Evolutionary conservation across 2,888 invertebrate genomes (phyloP), one percentile per base, ranked within the genome.

Genomic region (Sarcophaga variegata): DNA sequence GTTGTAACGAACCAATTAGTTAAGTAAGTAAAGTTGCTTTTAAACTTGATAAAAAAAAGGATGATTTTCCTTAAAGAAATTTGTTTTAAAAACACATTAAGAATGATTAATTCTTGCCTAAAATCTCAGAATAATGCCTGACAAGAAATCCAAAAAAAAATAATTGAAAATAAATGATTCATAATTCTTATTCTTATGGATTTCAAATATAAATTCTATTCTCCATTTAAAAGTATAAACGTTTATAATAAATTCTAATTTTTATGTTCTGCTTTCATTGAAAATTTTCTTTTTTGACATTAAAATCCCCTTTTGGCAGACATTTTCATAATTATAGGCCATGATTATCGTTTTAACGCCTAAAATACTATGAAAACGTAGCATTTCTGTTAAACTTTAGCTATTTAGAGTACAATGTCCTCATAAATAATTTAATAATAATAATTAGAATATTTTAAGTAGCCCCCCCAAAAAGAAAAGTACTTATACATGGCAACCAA

Each of bases 341-440:
- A 54, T 54, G 17, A 54, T 54, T 54, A 54, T 54, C 54, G 5
- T 54, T 54, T 54, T 54, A 54, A 54, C 54, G 54, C 54, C 54
- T 54, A 54, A 17, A 54, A 54, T 54, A 54, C 12, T 4, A 54
- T 54, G 17, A 54, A 54, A 54, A 54, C 4, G 10, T 14, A 54
- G 12, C 4, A 14, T 54, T 17, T 6, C 12, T 11, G 11, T 71
- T 17, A 69, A 62, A 25, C 70, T 69, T 62, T 47, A 22, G 45
- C 20, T 22, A 70, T 45, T 25, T 22, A n/a, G 8, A 20, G 11
- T 22, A 8, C 11, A n/a, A 67, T 69, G 66, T 67, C 27, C 60
- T 83, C 12, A 72, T 83, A 62, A 77, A 83, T 72, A 62, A 77
- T 83, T 83, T 77, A 83, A 71, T 45, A 54, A 54, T 54, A 54